These are phyloP conservation scores for Alectoris magna DNA, from an alignment of 2,797 vertebrate species.

Conservation along the genomic window DNA sequence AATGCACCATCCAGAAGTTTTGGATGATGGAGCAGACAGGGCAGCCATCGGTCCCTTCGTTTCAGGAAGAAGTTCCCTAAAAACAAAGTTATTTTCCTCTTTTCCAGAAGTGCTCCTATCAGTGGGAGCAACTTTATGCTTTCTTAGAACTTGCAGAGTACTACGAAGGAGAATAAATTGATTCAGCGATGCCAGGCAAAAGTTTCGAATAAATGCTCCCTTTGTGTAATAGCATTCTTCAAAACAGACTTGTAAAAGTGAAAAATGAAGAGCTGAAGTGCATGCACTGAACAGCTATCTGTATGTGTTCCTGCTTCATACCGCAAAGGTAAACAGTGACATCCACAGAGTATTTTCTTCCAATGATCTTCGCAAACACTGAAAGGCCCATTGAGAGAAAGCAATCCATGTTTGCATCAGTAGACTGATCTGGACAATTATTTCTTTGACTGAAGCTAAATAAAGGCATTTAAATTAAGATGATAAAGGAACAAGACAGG, in stretches of 20 bases:
- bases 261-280: not conserved
- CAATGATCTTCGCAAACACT: not conserved
- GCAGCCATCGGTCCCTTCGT: not conserved
- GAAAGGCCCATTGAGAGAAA: not conserved
- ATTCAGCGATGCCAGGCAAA: not conserved
- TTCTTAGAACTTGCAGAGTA: not conserved
- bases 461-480: not conserved
- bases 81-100: not conserved
- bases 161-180: not conserved
- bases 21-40: not conserved
- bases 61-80: not conserved
- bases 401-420: not conserved
- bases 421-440: not conserved
- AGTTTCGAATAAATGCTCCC: constrained; percentile 12
- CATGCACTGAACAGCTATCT: not conserved
- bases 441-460: not conserved
- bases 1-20: not conserved
- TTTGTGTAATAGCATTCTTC: not conserved
- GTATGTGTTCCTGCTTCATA: not conserved
- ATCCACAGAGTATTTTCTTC: not conserved
- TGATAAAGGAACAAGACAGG: not conserved
- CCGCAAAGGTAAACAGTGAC: not conserved
- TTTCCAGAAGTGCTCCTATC: not conserved
- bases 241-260: not conserved
- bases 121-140: not conserved